phyloP scores from a whole-genome alignment of 2,797 vertebrate genomes.

The Halcyon smyrnensis region DNA sequence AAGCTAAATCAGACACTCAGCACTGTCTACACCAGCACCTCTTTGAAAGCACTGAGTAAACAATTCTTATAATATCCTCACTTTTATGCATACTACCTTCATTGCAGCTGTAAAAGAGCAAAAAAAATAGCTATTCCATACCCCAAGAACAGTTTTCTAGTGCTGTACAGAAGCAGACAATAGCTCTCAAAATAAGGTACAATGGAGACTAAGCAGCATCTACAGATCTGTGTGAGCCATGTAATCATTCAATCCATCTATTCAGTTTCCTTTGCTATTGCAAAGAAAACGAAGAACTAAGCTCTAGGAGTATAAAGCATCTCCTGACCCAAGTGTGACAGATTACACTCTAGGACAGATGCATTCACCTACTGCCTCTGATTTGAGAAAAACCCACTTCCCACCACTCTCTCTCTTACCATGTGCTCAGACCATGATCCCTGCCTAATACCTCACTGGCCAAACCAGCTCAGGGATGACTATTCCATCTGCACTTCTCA shows the following conservation, averaged over 20 bases:
- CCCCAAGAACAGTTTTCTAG: not conserved
- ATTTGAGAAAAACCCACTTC: not conserved
- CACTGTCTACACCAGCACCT: not conserved
- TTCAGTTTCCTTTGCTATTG: not conserved
- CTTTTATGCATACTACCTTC: not conserved
- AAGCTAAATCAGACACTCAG: not conserved
- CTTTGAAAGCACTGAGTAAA: not conserved
- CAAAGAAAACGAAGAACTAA: not conserved
- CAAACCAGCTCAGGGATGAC: not conserved
- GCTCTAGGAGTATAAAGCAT: not conserved
- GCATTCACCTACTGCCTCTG: not conserved
- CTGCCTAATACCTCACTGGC: not conserved
- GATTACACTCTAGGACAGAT: not conserved
- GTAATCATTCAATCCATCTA: not conserved
- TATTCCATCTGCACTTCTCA: not conserved
- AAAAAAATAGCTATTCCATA: not conserved
- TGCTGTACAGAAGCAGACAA: not conserved
- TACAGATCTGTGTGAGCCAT: not conserved
- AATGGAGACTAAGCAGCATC: not conserved
- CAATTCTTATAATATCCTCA: not conserved
- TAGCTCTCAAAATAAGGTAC: not conserved
- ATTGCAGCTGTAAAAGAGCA: not conserved
- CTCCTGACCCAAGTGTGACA: not conserved
- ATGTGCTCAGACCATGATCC: not conserved
- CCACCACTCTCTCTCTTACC: not conserved